Evolutionary conservation across 2,113 vertebrate species (phyloP), one percentile per base, ranked within the genome.

Genomic region (Lasiurus cinereus): DNA sequence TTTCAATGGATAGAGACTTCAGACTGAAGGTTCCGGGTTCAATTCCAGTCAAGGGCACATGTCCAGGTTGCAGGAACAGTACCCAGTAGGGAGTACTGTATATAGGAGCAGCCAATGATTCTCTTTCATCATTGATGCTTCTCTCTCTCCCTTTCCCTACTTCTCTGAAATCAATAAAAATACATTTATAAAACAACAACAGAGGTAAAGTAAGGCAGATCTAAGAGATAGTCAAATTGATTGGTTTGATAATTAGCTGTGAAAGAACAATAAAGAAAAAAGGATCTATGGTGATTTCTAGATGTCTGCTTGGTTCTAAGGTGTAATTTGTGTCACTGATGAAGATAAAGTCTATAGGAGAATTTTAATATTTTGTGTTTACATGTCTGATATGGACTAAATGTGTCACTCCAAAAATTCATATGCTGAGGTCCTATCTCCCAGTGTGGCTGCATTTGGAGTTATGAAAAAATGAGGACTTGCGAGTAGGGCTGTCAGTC

Each of bases 381-480:
- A 84, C 50, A 84, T 70, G 62, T 74, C 43, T 73, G n/a, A 62
- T 89, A 48, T 6, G 70, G 10, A 76, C 50, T 56, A 39, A 39
- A 39, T 39, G 59, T 22, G 31, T 33, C 46, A 46, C 6, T 46
- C 36, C 36, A 43, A 24, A 24, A 62, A 62, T 27, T 62, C 59
- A 62, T 62, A 27, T 62, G 59, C 10, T 62, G 22, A 62, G 27
- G 59, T 8, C 59, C 9, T 62, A 62, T 3, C 24, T 24, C 22
- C 59, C 59, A 62, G 22, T 62, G 59, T 90, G 31, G 50, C 50
- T 77, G 18, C 31, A 78, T 94, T 50, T 77, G 62, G 36, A 83
- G 29, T 83, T 69, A 62, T 76, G 48, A 94, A 89, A 83, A 83
- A 93, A 39, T 39, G 39, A 83, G 33, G 22, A 67, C 66, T 22